Evolutionary conservation across 2,888 invertebrate species (phyloP).

Genomic region (Neoascia interrupta): DNA sequence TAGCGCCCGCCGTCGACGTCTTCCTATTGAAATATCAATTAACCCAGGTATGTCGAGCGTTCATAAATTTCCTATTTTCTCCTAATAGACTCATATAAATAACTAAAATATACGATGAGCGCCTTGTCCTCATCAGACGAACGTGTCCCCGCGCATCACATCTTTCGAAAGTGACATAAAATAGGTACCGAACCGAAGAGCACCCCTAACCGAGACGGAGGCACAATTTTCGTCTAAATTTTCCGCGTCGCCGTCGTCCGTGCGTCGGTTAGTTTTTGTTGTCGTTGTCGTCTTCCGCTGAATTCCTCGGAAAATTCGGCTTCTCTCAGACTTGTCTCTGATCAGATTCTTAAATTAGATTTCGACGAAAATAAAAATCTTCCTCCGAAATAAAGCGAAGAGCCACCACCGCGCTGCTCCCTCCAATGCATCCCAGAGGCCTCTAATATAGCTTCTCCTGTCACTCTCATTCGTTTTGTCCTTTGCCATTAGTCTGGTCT

Average conservation of each 20-base stretch:
- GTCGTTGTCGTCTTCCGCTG: conserved; percentile 31
- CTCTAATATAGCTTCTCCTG: no score
- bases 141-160: conserved; percentile 47
- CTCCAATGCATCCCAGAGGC: neutral
- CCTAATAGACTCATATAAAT: conserved; percentile 51
- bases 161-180: conserved; percentile 44
- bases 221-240: conserved; percentile 39
- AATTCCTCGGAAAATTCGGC: conserved; percentile 50
- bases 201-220: neutral
- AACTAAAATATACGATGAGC: conserved; percentile 44
- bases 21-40: conserved; percentile 54
- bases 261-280: no score
- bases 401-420: conserved; percentile 13
- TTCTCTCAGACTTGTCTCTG: conserved; percentile 56
- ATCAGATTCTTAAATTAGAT: conserved; percentile 68
- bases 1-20: neutral
- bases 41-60: conserved; percentile 49
- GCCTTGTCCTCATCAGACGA: conserved; percentile 55
- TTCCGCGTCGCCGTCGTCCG: conserved; percentile 15
- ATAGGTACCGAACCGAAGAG: conserved; percentile 28
- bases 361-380: conserved; percentile 62
- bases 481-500: conserved; percentile 45
- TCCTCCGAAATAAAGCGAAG: no score
- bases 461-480: conserved; percentile 23
- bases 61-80: conserved; percentile 49